Conservation (phyloP, 2,888 invertebrate genomes). For the Osmoderma eremita region DNA sequence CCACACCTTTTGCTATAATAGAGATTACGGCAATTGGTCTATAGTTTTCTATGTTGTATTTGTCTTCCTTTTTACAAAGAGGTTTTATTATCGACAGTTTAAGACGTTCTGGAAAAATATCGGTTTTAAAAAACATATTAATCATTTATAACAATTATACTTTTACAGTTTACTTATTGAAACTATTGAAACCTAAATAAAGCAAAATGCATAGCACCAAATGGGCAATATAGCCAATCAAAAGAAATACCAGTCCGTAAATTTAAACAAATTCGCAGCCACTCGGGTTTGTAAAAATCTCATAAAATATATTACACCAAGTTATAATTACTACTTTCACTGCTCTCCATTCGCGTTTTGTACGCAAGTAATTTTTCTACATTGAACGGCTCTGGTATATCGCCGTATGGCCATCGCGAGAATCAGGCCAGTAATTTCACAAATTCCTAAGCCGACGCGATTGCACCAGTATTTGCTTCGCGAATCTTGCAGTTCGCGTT, state of each 20-base stretch:
- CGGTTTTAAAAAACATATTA: too few relatives aligned
- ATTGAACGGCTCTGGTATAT: slow-evolving; percentile 3
- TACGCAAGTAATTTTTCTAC: slow-evolving; percentile 1
- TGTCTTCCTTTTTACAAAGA: too few relatives aligned
- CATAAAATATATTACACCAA: not conserved
- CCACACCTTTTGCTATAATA: too few relatives aligned
- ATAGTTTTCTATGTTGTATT: too few relatives aligned
- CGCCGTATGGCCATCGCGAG: not conserved
- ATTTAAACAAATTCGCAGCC: not conserved
- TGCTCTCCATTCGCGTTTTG: not conserved
- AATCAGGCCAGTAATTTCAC: not conserved
- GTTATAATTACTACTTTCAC: slow-evolving; percentile 10
- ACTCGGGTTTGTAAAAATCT: not conserved
- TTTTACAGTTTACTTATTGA: too few relatives aligned
- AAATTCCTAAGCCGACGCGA: not conserved
- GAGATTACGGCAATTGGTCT: too few relatives aligned
- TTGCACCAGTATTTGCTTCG: not conserved
- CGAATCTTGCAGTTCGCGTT: not conserved
- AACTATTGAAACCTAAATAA: too few relatives aligned
- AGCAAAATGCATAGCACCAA: too few relatives aligned
- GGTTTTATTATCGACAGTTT: too few relatives aligned
- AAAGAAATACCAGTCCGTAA: not conserved
- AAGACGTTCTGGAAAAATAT: too few relatives aligned
- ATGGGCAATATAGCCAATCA: too few relatives aligned
- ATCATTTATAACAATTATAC: too few relatives aligned